Evolutionary conservation across 1,140 invertebrate genomes (phyloP), one percentile per base, ranked within the genome.

Genomic region (Papilio dardanus): DNA sequence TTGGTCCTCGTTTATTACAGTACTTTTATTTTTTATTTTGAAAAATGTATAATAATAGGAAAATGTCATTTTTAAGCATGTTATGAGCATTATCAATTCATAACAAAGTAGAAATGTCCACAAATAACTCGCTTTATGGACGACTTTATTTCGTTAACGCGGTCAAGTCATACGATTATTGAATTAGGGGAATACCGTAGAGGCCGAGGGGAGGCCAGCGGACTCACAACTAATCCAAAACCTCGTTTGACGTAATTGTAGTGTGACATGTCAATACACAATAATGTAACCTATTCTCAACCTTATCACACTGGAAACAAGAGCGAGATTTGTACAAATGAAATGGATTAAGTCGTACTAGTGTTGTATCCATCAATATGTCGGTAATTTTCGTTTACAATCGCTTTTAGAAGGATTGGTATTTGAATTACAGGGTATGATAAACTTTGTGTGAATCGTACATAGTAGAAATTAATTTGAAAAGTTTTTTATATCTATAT

Each of bases 101-200:
- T 35, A 35, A 67, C 30, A 5, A 66, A 33, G 6, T 31, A 62
- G 21, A 62, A 31, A 30, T 30, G 28, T 62, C 58, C 58, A 62
- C 58, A 67, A 67, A 33, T n/a, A 4, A 16, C 65, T 31, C 16
- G 65, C 19, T 68, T 35, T 68, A 37, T 68, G n/a, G 37, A 40
- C 33, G 10, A 68, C 67, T 69, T 69, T 3, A 69, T 69, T 69
- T 68, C 14, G 19, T 35, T 42, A 37, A 42, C 35, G 31, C 67
- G 66, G 66, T 28, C 66, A 68, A n/a, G 3, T 40, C 19, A 68
- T 40, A 24, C 66, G 66, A 68, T 68, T 68, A 68, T 68, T 68
- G 66, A 68, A 68, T 68, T 69, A 69, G 67, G 67, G 67, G 42
- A 69, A 69, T 37, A 40, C 67, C 67, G n/a, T 69, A 40, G 31